Conservation (phyloP, 2,888 invertebrate genomes). For the Brenthis ino region DNA sequence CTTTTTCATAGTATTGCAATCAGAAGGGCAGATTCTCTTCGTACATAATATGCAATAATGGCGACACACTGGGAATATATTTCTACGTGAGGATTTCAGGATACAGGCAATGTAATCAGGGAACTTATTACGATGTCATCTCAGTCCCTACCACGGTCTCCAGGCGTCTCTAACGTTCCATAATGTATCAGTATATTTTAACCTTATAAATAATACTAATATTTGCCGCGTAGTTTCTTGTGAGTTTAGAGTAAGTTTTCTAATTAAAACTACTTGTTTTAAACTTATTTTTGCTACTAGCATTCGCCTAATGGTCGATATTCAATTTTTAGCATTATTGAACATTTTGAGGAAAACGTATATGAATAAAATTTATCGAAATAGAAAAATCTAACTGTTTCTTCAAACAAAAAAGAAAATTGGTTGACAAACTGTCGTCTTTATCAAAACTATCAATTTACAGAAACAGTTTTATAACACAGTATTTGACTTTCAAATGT, state of each 20-base stretch:
- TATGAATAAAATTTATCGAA: too few species aligned
- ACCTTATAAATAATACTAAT: slow-evolving; percentile 2
- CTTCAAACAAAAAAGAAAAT: too few species aligned
- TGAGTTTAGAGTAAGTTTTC: background rate
- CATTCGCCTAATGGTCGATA: too few species aligned
- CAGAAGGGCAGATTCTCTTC: slow-evolving; percentile 13
- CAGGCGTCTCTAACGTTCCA: slow-evolving; percentile 10
- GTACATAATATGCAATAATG: slow-evolving; percentile 38
- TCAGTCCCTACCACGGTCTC: slow-evolving; percentile 26
- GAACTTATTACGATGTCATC: slow-evolving; percentile 41
- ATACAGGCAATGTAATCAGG: slow-evolving; percentile 42
- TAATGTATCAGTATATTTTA: background rate
- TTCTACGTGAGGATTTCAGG: slow-evolving; percentile 41
- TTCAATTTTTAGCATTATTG: too few species aligned
- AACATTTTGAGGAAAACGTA: too few species aligned
- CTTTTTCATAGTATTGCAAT: slow-evolving; percentile 14
- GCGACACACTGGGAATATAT: slow-evolving; percentile 40
- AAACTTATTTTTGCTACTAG: too few species aligned
- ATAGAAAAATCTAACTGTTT: too few species aligned
- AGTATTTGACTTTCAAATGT: too few species aligned
- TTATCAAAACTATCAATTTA: too few species aligned
- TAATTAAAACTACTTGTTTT: too few species aligned
- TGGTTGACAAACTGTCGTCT: too few species aligned
- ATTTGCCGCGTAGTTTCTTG: background rate
- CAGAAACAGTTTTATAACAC: too few species aligned